Evolutionary conservation across 2,888 invertebrate genomes (phyloP).

Genomic region (Phyto melanocephala): DNA sequence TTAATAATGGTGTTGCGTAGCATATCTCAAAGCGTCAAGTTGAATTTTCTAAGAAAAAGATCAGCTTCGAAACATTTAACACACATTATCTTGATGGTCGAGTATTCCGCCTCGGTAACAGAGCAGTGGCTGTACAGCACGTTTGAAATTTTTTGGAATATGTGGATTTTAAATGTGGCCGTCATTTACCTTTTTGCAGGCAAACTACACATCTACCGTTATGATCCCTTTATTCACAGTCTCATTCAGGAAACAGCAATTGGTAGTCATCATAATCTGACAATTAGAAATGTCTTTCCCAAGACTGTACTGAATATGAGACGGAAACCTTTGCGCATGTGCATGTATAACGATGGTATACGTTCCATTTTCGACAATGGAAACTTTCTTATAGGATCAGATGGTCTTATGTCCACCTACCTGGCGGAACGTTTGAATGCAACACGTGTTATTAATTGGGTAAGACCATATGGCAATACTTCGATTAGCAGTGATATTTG

Average conservation of each 20-base stretch:
- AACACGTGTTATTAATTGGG: conserved; percentile 76
- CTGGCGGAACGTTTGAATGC: conserved; percentile 79
- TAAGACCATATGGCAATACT: conserved; percentile 58
- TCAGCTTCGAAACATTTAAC: conserved; percentile 75
- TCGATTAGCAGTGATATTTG: conserved; percentile 71
- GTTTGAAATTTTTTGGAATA: conserved; percentile 80
- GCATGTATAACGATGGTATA: conserved; percentile 77
- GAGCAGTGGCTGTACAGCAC: conserved; percentile 77
- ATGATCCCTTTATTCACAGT: conserved; percentile 79
- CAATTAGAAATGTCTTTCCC: conserved; percentile 72
- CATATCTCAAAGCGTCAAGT: conserved; percentile 71
- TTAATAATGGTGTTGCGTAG: conserved; percentile 73
- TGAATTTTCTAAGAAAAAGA: conserved; percentile 73
- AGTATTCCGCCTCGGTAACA: conserved; percentile 67
- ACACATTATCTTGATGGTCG: conserved; percentile 73
- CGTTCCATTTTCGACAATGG: conserved; percentile 73
- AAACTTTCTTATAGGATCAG: conserved; percentile 76
- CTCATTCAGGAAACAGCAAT: neutral
- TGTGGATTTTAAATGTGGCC: conserved; percentile 80
- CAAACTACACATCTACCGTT: conserved; percentile 79
- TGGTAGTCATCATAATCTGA: conserved; percentile 35
- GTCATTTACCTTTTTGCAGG: conserved; percentile 72
- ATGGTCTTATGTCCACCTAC: conserved; percentile 78
- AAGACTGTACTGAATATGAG: conserved; percentile 74
- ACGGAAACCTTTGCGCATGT: conserved; percentile 72